Percentiles rank a stretch among this genome's conserved stretches.
These are phyloP conservation scores for Desoria tigrina DNA, from an alignment of 2,888 invertebrate genomes.

Conservation along the genomic window DNA sequence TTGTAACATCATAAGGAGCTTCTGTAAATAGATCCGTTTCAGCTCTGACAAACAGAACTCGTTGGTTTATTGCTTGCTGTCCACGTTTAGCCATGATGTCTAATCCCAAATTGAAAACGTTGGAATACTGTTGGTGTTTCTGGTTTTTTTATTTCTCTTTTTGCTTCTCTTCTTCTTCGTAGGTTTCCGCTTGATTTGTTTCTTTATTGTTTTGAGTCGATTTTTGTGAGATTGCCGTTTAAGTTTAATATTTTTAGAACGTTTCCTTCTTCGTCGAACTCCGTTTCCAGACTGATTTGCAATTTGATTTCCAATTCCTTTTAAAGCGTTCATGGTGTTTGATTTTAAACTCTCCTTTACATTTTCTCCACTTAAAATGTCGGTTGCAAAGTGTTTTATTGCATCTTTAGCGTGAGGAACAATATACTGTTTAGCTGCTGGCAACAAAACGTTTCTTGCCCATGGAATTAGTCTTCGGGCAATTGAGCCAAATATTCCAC, in stretches of 20 bases:
- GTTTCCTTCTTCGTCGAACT: no score
- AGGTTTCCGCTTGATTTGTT: no score
- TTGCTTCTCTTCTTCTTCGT: neutral
- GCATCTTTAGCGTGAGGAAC: neutral
- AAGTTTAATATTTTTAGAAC: no score
- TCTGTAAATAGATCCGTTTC: neutral
- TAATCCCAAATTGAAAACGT: neutral
- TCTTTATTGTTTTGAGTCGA: no score
- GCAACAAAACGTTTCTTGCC: no score
- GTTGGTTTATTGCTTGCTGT: no score
- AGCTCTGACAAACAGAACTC: no score
- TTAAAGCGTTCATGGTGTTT: neutral
- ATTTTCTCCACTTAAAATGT: neutral
- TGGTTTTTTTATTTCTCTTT: neutral
- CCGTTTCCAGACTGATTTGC: no score
- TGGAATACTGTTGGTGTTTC: neutral
- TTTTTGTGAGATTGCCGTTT: no score
- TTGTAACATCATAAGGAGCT: neutral
- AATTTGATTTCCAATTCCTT: neutral
- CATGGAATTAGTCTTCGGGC: no score
- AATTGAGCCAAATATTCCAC: slow-evolving; percentile 5
- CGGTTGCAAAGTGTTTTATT: neutral
- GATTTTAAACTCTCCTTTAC: neutral
- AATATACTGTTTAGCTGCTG: neutral
- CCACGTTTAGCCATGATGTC: no score